Base-by-base conservation (phyloP, 1,140 invertebrate species). In the Psilanteris sp. region DNA sequence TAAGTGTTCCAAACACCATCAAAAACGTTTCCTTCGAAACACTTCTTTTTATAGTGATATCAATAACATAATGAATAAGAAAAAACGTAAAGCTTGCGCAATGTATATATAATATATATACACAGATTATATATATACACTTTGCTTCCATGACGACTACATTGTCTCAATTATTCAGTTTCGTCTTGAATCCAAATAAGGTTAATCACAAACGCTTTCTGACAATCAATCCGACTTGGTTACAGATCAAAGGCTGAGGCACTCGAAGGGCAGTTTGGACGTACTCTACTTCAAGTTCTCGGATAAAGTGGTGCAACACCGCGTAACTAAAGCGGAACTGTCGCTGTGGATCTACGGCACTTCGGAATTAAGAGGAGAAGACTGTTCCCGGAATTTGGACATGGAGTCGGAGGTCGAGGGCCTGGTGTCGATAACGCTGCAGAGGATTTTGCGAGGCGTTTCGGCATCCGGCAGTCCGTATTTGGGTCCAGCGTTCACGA, bases 211-310 rank as follows among this genome's bases (percentile, higher is more conserved):
- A n/a, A n/a, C n/a, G n/a, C n/a, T n/a, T n/a, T n/a, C n/a, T n/a
- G n/a, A n/a, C n/a, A n/a, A n/a, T n/a, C n/a, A n/a, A n/a, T n/a
- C n/a, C n/a, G n/a, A n/a, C n/a, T 26, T 26, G 24, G 11, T 36
- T 55, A 9, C 16, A 90, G 89, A 89, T 85, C 87, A 86, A 34
- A 88, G 87, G 81, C 66, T 90, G 61, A 85, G 88, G 67, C 89
- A 90, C 59, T 85, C 84, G 8, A 85, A 86, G 26, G 82, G 86
- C 27, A 88, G 77, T 34, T 62, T 87, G 16, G 88, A 90, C 70
- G 83, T 89, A 18, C 75, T 90, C 27, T 90, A 90, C 74, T 92
- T 92, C 66, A 90, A 90, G 20, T 91, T 91, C 64, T 90, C 91
- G 16, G 89, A 91, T 36, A 90, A 90, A 59, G 81, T 91, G 14